Conservation (phyloP, 2,113 vertebrate species). For the Laterallus jamaicensis region DNA sequence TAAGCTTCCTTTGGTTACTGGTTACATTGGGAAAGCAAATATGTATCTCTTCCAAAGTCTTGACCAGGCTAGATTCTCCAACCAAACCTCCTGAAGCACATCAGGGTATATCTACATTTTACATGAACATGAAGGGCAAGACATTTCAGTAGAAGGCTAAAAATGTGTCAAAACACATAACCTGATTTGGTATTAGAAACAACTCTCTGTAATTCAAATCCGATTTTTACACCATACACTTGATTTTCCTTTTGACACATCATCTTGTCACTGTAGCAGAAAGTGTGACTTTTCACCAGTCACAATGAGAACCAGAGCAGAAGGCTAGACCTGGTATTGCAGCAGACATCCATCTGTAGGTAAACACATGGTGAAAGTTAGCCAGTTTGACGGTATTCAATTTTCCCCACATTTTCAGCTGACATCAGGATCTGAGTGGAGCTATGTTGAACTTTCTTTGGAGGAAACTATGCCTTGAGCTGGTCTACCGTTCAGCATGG, state of each 20-base stretch:
- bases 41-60: background rate
- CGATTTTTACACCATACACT: background rate
- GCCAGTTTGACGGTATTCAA: accelerated
- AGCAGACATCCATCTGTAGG: background rate
- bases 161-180: background rate
- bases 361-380: background rate
- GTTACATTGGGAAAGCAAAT: background rate
- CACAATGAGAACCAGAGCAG: background rate
- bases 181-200: background rate
- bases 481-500: background rate
- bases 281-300: background rate
- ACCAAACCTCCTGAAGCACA: background rate
- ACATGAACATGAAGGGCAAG: background rate
- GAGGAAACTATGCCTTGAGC: background rate
- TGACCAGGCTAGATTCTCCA: background rate
- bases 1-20: background rate
- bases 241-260: background rate
- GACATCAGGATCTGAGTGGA: background rate
- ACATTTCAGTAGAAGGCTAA: background rate
- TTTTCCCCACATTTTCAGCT: background rate
- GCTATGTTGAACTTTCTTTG: background rate
- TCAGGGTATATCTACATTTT: background rate
- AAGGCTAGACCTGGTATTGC: background rate
- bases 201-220: background rate
- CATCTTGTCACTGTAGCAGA: background rate